phyloP scores from a whole-genome alignment of 2,113 vertebrate species.

The Columba janthina region DNA sequence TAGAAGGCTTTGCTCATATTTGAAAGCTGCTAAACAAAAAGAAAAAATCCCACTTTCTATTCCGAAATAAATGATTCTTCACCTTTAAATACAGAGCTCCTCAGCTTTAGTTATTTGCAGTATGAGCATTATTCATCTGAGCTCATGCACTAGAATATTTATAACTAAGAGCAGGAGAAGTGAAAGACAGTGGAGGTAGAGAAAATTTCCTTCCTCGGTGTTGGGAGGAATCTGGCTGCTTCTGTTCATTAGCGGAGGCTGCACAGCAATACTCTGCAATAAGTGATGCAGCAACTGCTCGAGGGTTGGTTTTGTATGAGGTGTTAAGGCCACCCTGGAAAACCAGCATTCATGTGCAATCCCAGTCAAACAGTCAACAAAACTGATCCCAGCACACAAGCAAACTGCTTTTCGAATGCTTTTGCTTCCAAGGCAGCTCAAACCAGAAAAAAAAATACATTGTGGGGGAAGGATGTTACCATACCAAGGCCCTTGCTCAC shows the following conservation, averaged over 20 bases:
- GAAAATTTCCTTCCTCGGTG: background rate
- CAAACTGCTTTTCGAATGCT: background rate
- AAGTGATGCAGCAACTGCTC: background rate
- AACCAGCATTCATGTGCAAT: background rate
- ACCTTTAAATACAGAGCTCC: conserved; percentile 3
- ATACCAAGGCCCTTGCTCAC: background rate
- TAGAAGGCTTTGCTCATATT: background rate
- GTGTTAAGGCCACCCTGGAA: background rate
- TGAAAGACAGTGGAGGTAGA: background rate
- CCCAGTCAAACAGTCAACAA: background rate
- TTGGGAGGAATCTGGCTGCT: background rate
- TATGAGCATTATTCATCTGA: conserved; percentile 17
- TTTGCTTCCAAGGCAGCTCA: background rate
- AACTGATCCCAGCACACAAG: background rate
- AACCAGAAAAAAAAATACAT: background rate
- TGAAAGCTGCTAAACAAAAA: background rate
- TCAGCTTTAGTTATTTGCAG: conserved; percentile 29
- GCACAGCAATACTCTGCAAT: background rate
- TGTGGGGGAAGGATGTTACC: rapidly evolving
- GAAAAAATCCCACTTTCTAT: background rate
- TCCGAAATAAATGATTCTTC: background rate
- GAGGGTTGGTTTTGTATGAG: background rate
- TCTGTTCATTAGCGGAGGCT: background rate
- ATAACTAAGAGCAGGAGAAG: conserved; percentile 30
- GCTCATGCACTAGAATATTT: conserved; percentile 23